Base-by-base conservation (phyloP, 2,888 invertebrate species). In the Himalopsyche kuldschensis region DNA sequence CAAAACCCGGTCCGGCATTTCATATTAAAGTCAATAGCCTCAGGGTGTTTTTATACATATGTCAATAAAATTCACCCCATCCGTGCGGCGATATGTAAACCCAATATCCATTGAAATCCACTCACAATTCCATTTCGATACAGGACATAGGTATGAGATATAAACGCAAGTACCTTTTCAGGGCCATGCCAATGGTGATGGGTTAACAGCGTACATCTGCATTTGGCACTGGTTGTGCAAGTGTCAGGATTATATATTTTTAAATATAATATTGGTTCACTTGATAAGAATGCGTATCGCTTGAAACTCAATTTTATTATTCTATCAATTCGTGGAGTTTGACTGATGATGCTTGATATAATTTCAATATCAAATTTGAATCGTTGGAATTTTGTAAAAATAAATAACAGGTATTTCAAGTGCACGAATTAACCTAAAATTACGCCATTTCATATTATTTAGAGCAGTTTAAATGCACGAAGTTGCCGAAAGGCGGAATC, bases 51-150 rank as follows among this genome's bases (percentile, higher is more conserved):
- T 86, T 81, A 80, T 84, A 85, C 86, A 85, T 86, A 86, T 86
- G 86, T 86, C 86, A 86, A 86, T 86, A 86, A 84, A 86, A 85
- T 83, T 82, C 80, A 77, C 84, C 85, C 84, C 85, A 79, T 81
- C 82, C 85, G 81, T 80, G 84, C 82, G 82, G 84, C 78, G 82
- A 80, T 84, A 84, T 82, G 84, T 83, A 84, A 86, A 86, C 86
- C 83, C 84, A 84, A 86, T 86, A 84, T 84, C 79, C 75, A 85
- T 85, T 83, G 85, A 84, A 85, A 85, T 85, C 84, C 83, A 84
- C 83, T 84, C 78, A 78, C 84, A 84, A 84, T 84, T 81, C 85
- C 85, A 81, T 84, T 84, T 84, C 75, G 69, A 78, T 35, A 69
- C 69, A 63, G 82, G 46, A 69, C 81, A 77, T 69, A 55, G 63